Evolutionary conservation across 2,888 invertebrate species (phyloP), one percentile per base, ranked within the genome.

Genomic region (Belgica antarctica): DNA sequence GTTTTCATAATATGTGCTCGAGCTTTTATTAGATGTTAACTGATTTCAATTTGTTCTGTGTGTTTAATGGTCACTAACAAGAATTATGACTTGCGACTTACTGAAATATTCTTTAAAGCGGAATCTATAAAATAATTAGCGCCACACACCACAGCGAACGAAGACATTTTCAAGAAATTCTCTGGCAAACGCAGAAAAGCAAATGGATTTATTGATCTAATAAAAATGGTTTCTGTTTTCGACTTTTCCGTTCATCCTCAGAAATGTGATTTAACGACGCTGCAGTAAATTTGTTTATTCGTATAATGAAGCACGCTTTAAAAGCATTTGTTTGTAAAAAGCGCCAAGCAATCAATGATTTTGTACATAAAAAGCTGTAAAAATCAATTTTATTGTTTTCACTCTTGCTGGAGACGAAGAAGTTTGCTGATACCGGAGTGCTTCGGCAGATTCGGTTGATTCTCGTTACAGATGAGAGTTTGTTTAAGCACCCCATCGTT

Each of bases 1-100:
- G 63, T 41, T 63, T 22, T 41, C 36, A 63, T 34, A 63, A 52
- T 52, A 24, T 52, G 19, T 52, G 52, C 17, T 52, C 31, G 31
- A n/a, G 52, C 19, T 22, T 52, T 52, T 52, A 52, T 52, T 41
- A 41, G 41, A 7, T 41, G 41, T 12, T 41, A 41, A 41, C 10
- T 41, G 41, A 41, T n/a, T n/a, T n/a, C n/a, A n/a, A n/a, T n/a
- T n/a, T n/a, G n/a, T n/a, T n/a, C n/a, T n/a, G n/a, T n/a, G n/a
- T 41, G 15, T n/a, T 41, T 41, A 41, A n/a, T 3, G 10, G 41
- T 41, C 12, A 12, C 12, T 41, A n/a, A 41, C n/a, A 41, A 12
- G 41, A 31, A 31, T 41, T 31, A 8, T 31, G 8, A 61, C 61
- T 25, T 19, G 17, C 57, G 57, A 57, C 8, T 57, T 22, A 22